Conservation (phyloP, 2,888 invertebrate genomes). For the Vannuccia rotundouncinata region DNA sequence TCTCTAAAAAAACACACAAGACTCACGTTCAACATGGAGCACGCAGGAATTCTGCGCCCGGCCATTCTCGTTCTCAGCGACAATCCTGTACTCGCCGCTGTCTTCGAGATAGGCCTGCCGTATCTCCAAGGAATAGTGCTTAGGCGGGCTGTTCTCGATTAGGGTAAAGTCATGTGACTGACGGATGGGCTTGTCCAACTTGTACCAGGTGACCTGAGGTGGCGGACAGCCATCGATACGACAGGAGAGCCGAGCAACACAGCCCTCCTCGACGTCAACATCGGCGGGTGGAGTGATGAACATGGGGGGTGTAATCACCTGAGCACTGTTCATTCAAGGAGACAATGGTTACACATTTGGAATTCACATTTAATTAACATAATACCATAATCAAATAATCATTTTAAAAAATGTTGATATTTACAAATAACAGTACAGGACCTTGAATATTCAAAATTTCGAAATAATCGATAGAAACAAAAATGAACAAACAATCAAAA, state of each 20-base stretch:
- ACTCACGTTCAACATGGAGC: conserved; percentile 34
- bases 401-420: no score
- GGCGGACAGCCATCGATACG: background rate
- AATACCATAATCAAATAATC: no score
- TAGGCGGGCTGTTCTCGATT: background rate
- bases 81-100: conserved; percentile 34
- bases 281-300: conserved; percentile 1
- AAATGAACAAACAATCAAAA: no score
- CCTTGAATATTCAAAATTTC: no score
- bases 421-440: no score
- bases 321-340: background rate
- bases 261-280: conserved; percentile 17
- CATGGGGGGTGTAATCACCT: background rate
- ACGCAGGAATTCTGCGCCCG: background rate
- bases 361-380: no score
- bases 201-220: conserved; percentile 32
- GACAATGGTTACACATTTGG: no score
- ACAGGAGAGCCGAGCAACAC: background rate
- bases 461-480: no score
- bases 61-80: conserved; percentile 27
- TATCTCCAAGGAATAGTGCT: conserved; percentile 19
- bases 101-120: conserved; percentile 31
- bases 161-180: background rate
- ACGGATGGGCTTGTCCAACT: background rate
- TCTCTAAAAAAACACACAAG: no score